phyloP scores from a whole-genome alignment of 2,113 vertebrate species.

The Aythya baeri region DNA sequence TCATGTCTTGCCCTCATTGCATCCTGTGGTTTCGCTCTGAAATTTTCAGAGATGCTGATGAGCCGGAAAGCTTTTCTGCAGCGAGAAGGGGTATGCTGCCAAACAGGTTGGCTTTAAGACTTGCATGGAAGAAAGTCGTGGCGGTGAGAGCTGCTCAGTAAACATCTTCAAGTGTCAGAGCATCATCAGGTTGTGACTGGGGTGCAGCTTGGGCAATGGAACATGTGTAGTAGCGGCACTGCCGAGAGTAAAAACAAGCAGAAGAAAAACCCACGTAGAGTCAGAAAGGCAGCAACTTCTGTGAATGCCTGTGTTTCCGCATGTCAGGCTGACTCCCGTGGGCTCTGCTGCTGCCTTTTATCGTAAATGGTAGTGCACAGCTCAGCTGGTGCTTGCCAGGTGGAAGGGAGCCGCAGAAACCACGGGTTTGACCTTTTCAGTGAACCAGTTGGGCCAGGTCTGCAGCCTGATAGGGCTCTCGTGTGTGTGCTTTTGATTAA shows the following conservation, averaged over 20 bases:
- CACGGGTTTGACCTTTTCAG: neutral
- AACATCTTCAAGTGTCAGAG: neutral
- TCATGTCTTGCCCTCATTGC: neutral
- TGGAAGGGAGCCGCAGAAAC: neutral
- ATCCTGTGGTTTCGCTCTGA: neutral
- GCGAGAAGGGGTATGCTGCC: neutral
- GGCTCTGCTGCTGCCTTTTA: neutral
- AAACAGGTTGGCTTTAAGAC: neutral
- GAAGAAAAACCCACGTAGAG: neutral
- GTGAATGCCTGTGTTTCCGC: neutral
- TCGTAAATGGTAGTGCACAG: neutral
- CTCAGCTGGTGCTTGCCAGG: neutral
- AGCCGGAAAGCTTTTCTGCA: neutral
- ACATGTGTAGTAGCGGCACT: neutral
- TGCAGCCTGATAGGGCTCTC: neutral
- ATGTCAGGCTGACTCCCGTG: neutral
- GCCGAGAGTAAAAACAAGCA: neutral
- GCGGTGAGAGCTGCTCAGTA: neutral
- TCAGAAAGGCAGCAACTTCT: neutral
- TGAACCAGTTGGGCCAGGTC: neutral
- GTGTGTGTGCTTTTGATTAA: rapidly evolving
- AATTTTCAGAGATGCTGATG: neutral
- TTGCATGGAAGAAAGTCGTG: neutral
- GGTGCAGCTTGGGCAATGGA: neutral
- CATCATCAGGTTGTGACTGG: neutral